Conservation (phyloP, 2,797 vertebrate genomes). For the Gila robusta region DNA sequence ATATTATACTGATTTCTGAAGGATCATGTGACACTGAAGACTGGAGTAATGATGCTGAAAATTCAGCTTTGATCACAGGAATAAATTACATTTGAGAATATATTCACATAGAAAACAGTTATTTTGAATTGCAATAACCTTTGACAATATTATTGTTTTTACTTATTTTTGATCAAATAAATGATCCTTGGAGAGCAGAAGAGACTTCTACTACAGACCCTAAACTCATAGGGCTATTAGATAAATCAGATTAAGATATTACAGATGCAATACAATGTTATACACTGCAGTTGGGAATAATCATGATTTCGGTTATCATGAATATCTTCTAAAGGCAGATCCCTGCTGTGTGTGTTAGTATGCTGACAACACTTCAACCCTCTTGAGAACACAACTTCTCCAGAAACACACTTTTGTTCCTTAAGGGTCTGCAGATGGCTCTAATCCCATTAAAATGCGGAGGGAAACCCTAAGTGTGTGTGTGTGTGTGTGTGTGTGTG, state of each 20-base stretch:
- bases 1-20: neutral
- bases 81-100: neutral
- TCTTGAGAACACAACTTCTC: conserved; percentile 44
- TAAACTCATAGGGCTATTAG: neutral
- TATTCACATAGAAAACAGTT: neutral
- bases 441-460: conserved; percentile 83
- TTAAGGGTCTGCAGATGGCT: conserved; percentile 85
- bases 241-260: neutral
- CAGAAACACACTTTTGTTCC: conserved; percentile 77
- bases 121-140: neutral
- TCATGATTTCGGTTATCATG: neutral
- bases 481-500: conserved; percentile 46
- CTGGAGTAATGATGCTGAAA: neutral
- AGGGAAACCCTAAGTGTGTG: conserved; percentile 79
- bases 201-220: neutral
- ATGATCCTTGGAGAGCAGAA: neutral
- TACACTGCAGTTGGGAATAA: neutral
- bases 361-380: conserved; percentile 52
- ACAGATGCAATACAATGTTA: neutral
- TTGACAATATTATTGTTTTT: neutral
- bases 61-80: neutral
- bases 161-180: neutral
- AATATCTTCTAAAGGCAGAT: conserved; percentile 1
- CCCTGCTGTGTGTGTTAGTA: conserved; percentile 41
- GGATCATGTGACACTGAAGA: neutral